Conservation (phyloP, 1,140 invertebrate genomes). For the Teleopsis dalmanni region DNA sequence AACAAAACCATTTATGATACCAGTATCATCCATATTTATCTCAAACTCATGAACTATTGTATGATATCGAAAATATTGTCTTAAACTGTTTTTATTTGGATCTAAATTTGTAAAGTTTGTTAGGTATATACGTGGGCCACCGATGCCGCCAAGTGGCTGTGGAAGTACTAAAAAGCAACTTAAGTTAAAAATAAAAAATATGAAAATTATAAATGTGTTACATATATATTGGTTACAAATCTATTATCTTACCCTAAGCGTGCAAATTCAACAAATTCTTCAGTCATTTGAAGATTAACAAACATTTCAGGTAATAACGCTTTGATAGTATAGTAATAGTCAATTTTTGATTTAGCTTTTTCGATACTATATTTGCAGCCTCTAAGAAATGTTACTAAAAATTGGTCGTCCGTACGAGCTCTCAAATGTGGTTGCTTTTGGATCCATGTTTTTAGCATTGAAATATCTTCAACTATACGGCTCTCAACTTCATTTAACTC, state of each 20-base stretch:
- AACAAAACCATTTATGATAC: conserved; percentile 29
- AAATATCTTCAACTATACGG: conserved; percentile 44
- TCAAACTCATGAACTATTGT: too few relatives aligned
- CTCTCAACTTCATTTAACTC: conserved; percentile 46
- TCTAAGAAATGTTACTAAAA: conserved; percentile 51
- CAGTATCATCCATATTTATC: too few relatives aligned
- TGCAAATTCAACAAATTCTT: conserved; percentile 1
- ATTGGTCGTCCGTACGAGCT: conserved; percentile 47
- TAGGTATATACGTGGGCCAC: conserved; percentile 44
- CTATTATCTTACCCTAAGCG: conserved; percentile 4
- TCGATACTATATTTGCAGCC: conserved; percentile 59
- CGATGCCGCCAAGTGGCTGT: conserved; percentile 29
- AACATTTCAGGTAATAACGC: conserved; percentile 49
- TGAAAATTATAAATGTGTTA: not conserved
- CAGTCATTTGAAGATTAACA: conserved; percentile 13
- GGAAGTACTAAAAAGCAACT: conserved; percentile 18
- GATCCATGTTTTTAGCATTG: conserved; percentile 52
- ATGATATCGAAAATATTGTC: too few relatives aligned
- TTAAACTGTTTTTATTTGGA: too few relatives aligned
- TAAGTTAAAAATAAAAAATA: not conserved
- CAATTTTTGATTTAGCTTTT: conserved; percentile 53
- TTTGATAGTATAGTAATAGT: conserved; percentile 52
- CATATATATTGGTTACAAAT: too few relatives aligned
- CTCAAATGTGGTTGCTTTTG: conserved; percentile 52
- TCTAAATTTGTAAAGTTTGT: conserved; percentile 40